These are phyloP conservation scores for Plebejus melissa DNA, from an alignment of 2,888 invertebrate species.

Conservation along the genomic window DNA sequence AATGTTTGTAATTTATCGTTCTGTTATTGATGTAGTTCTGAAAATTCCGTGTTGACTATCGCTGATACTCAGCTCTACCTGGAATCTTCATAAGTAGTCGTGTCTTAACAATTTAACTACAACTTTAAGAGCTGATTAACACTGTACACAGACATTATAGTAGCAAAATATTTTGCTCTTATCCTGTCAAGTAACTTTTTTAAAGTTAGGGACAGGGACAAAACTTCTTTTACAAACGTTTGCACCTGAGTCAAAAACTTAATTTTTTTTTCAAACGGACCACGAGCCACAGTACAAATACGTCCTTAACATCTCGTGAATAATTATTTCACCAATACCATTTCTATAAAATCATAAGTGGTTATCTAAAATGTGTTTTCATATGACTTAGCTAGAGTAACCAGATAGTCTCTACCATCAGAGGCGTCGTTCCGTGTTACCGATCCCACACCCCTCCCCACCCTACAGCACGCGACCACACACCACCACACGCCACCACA, in stretches of 20 bases:
- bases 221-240: too few relatives aligned
- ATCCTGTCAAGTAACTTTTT: too few relatives aligned
- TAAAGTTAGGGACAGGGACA: too few relatives aligned
- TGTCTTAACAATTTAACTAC: not conserved
- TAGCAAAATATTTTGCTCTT: not conserved
- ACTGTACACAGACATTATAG: not conserved
- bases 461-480: not conserved
- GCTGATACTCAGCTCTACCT: not conserved
- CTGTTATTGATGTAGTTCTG: not conserved
- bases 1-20: slow-evolving; percentile 12
- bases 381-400: not conserved
- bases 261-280: not conserved
- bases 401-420: slow-evolving; percentile 5
- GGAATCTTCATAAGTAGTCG: not conserved
- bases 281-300: not conserved
- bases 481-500: not conserved
- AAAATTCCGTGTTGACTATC: not conserved
- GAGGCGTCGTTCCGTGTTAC: not conserved
- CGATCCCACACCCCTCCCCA: not conserved
- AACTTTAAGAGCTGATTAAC: too few relatives aligned
- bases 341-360: not conserved
- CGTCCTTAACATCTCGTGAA: too few relatives aligned
- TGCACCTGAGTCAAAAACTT: not conserved
- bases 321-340: too few relatives aligned
- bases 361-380: too few relatives aligned